Conservation (phyloP, 2,888 invertebrate genomes). For the Drosophila longiperda region DNA sequence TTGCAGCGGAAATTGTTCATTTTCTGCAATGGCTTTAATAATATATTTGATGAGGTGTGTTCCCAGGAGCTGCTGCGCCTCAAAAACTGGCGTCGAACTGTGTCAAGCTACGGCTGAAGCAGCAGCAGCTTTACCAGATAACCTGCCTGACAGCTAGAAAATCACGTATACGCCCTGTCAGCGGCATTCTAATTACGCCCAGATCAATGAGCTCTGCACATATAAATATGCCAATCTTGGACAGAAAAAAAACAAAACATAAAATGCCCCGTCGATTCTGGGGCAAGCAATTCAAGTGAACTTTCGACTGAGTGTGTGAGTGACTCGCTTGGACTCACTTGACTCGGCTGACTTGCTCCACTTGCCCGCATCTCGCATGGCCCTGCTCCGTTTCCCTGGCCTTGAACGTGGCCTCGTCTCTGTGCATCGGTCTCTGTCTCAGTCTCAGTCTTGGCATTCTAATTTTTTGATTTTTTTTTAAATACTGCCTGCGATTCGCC, state of each 20-base stretch:
- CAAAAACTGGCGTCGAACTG: slow-evolving; percentile 14
- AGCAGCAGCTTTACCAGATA: neutral
- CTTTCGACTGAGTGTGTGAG: slow-evolving; percentile 9
- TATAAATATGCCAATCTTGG: neutral
- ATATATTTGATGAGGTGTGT: slow-evolving; percentile 16
- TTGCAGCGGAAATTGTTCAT: slow-evolving; percentile 67
- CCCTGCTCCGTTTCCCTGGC: slow-evolving; percentile 46
- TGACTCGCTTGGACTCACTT: slow-evolving; percentile 37
- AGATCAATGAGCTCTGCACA: slow-evolving; percentile 13
- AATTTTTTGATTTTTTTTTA: slow-evolving; percentile 7
- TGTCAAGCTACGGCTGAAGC: slow-evolving; percentile 41
- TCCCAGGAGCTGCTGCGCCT: slow-evolving; percentile 10
- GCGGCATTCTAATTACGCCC: slow-evolving; percentile 39
- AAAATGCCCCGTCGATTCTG: slow-evolving; percentile 13
- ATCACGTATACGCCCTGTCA: slow-evolving; percentile 53
- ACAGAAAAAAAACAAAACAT: neutral
- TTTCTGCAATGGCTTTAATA: slow-evolving; percentile 40
- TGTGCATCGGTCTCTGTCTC: neutral
- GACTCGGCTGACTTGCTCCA: slow-evolving; percentile 37
- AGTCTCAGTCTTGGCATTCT: slow-evolving; percentile 1
- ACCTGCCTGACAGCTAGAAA: slow-evolving; percentile 24
- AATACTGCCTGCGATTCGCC: slow-evolving; percentile 19
- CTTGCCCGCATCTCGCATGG: slow-evolving; percentile 21
- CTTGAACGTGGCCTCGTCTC: slow-evolving; percentile 40
- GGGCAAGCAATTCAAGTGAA: slow-evolving; percentile 44